These are phyloP conservation scores for Cercocebus atys DNA, from an alignment of 2,113 vertebrate species.

Conservation along the genomic window DNA sequence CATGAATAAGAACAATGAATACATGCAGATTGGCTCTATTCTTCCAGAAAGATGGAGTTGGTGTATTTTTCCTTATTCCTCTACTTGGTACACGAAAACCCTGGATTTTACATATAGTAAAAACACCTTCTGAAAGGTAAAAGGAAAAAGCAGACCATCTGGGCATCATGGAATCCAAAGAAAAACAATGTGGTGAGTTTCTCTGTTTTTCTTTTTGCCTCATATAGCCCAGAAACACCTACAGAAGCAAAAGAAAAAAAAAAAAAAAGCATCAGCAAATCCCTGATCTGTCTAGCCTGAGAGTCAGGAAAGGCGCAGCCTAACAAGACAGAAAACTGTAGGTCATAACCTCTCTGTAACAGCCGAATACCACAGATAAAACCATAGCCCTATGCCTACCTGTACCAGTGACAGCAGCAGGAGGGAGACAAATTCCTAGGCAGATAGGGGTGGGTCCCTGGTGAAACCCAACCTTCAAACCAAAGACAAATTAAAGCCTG, in stretches of 20 bases:
- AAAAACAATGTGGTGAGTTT: neutral
- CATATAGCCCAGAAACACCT: neutral
- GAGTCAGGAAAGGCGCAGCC: neutral
- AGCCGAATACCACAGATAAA: neutral
- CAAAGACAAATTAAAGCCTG: too few relatives aligned
- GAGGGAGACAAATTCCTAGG: too few relatives aligned
- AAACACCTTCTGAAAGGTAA: neutral
- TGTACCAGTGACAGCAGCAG: too few relatives aligned
- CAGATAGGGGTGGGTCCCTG: too few relatives aligned
- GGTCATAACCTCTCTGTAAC: neutral
- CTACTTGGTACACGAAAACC: neutral
- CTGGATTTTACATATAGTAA: neutral
- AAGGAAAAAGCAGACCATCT: neutral
- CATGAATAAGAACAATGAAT: neutral
- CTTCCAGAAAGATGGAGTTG: neutral
- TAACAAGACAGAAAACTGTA: neutral
- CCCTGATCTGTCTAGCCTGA: neutral
- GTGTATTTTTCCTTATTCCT: neutral
- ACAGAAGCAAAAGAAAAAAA: neutral
- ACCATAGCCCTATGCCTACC: neutral
- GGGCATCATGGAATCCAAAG: neutral
- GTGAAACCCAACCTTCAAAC: too few relatives aligned
- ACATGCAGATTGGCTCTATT: neutral
- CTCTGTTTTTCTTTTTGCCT: neutral
- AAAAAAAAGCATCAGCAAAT: neutral